Evolutionary conservation across 2,797 vertebrate species (phyloP).

Genomic region (Gallirallus australis): DNA sequence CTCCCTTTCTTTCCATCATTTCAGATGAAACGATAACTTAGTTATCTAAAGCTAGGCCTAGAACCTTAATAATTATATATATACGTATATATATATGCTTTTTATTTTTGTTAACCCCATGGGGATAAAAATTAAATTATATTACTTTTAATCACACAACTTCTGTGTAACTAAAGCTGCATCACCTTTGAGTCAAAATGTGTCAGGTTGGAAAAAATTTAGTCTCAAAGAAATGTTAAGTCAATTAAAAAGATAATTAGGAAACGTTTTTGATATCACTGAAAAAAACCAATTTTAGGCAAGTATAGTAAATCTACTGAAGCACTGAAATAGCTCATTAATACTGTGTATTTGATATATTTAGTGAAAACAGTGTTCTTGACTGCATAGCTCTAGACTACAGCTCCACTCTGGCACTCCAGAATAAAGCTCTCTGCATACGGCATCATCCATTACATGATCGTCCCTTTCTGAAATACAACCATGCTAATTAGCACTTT

Average conservation of each 20-base stretch:
- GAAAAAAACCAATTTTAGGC: background rate
- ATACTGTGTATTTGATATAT: background rate
- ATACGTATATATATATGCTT: background rate
- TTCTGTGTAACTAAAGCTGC: background rate
- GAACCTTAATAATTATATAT: background rate
- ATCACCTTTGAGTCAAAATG: background rate
- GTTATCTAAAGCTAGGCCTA: background rate
- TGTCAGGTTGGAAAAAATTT: background rate
- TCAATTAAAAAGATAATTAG: background rate
- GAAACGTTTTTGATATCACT: background rate
- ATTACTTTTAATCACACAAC: background rate
- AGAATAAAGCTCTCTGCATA: background rate
- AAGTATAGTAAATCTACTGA: background rate
- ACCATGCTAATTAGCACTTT: background rate
- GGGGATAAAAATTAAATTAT: background rate
- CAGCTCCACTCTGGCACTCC: background rate
- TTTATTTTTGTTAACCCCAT: background rate
- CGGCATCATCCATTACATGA: no score
- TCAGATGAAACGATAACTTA: background rate
- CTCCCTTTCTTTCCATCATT: background rate
- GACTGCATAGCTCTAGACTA: background rate
- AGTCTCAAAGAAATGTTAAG: background rate
- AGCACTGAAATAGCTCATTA: background rate
- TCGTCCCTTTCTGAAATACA: background rate
- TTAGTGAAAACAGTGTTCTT: background rate